Conservation (phyloP, 2,113 vertebrate genomes). For the Amazona guildingii region DNA sequence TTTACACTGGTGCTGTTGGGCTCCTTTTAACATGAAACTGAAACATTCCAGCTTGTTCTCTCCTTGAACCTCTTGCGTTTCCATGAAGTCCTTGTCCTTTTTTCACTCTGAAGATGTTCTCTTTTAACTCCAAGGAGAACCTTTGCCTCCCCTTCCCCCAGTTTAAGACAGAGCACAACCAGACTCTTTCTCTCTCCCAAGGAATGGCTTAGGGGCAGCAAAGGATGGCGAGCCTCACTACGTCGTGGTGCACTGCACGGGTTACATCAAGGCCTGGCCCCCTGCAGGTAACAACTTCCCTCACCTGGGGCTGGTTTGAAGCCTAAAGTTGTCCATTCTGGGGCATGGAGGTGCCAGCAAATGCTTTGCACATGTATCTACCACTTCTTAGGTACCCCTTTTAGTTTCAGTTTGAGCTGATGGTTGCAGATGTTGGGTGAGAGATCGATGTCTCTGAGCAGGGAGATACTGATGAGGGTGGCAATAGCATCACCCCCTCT, state of each 20-base stretch:
- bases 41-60: neutral
- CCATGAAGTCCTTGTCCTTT: neutral
- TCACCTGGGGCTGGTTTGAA: neutral
- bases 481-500: accelerated
- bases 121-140: neutral
- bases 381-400: accelerated
- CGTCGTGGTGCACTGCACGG: conserved; percentile 96
- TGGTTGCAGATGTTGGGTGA: neutral
- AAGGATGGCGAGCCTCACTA: conserved; percentile 95
- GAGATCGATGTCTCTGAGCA: neutral
- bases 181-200: neutral
- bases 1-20: neutral
- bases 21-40: neutral
- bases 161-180: neutral
- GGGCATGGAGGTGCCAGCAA: neutral
- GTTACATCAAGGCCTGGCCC: conserved; percentile 97
- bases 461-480: neutral
- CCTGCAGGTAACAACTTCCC: conserved; percentile 81
- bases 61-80: neutral
- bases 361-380: accelerated
- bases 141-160: accelerated
- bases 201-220: conserved; percentile 78
- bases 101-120: neutral
- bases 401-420: neutral
- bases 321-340: accelerated